These are phyloP conservation scores for Eupithecia exiguata DNA, from an alignment of 2,888 invertebrate genomes.

Conservation along the genomic window DNA sequence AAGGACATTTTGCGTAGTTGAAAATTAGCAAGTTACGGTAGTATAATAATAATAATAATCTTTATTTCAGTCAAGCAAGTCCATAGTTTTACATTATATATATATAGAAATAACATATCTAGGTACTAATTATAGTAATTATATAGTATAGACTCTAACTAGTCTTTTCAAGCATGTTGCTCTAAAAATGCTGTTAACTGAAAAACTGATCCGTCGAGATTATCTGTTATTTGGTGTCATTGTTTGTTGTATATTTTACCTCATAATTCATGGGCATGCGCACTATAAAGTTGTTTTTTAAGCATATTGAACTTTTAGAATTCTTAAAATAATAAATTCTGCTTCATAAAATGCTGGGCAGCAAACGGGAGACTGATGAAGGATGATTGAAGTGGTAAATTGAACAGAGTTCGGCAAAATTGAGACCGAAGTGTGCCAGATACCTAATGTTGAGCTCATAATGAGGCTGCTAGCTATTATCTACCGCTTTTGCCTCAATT, in stretches of 20 bases:
- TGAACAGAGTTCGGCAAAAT: slow-evolving; percentile 18
- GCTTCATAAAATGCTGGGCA: not conserved
- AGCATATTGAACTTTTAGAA: not conserved
- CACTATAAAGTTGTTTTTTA: not conserved
- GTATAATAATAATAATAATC: no score
- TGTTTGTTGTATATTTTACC: not conserved
- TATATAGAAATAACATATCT: no score
- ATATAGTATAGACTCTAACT: no score
- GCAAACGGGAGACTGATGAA: slow-evolving; percentile 4
- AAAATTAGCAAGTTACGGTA: no score
- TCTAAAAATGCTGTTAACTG: no score
- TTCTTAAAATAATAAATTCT: not conserved
- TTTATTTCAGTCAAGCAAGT: no score
- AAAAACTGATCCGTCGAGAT: not conserved
- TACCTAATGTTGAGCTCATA: not conserved
- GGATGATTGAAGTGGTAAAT: slow-evolving; percentile 15
- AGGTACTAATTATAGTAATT: no score
- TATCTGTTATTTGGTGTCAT: not conserved
- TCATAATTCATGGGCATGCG: no score
- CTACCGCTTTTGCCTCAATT: slow-evolving; percentile 1
- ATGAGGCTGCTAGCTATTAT: slow-evolving; percentile 4
- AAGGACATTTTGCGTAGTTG: no score
- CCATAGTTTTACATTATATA: no score
- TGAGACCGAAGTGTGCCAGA: not conserved
- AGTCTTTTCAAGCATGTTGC: no score